Evolutionary conservation across 2,888 invertebrate species (phyloP), one percentile per base, ranked within the genome.

Genomic region (Eumerus sabulonum): DNA sequence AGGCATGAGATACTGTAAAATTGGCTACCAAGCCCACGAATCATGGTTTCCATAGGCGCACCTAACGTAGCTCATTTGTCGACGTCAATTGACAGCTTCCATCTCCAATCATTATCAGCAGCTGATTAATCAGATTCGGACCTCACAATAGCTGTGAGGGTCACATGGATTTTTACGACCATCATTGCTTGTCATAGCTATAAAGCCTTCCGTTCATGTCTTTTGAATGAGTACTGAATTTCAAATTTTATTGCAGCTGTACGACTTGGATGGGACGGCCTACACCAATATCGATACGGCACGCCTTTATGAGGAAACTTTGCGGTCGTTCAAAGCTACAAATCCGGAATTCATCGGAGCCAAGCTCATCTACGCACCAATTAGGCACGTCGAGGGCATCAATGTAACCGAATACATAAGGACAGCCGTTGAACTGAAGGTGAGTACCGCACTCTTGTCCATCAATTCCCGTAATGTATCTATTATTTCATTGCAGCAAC

Each of bases 281-380:
- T 92, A 92, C 76, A 89, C 89, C 0, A 86, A 89, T 0, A n/a
- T 91, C 1, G 90, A 93, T 54, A 91, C 92, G 0, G 91, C 92
- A 0, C 89, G 89, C 73, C 87, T 93, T 7, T 93, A 92, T 79
- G 90, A 91, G 76, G 90, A 91, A 76, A 88, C 91, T 0, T 88
- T 92, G 12, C 89, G 91, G 0, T 90, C 90, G 72, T 95, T 94
- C 83, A 87, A 90, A 57, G 85, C 84, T 1, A 90, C 91, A 17
- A 87, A 94, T 86, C 92, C 92, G 0, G 92, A 92, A 74, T 94
- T 94, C 77, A 86, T 92, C 48, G 94, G 94, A 0, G 92, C 91
- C 0, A 93, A 92, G 84, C 83, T 94, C 13, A 94, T 95, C 81
- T 94, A 92, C 83, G 93, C 93, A 0, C 93, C 94, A 0, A 79